Evolutionary conservation across 2,888 invertebrate species (phyloP), one percentile per base, ranked within the genome.

Genomic region (Aelia acuminata): DNA sequence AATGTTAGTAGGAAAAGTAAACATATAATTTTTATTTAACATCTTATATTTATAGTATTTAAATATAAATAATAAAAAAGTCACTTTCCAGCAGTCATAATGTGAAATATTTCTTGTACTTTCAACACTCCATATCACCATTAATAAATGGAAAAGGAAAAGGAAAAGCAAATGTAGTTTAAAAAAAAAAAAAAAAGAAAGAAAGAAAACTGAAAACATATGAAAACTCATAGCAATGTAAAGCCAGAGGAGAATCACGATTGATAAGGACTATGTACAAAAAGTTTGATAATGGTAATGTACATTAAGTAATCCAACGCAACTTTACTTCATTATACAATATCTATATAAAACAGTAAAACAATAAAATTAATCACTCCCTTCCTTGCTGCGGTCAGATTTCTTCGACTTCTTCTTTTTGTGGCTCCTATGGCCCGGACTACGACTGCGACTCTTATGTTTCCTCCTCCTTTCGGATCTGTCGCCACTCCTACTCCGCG

Each of bases 351-450:
- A 85, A 57, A 85, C 15, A 57, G 10, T 20, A 57, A 85, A n/a
- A 43, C 31, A 53, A 85, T 31, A 47, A 87, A 47, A 22, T 87
- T 86, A 84, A 85, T 89, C 89, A 57, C 90, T 88, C n/a, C 86
- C 88, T 47, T 89, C 89, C n/a, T 89, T 84, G 35, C 88, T 84
- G 39, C 88, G 88, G 31, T 91, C 91, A 20, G 91, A 91, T 84
- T 91, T 91, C 90, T 91, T 91, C 13, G 91, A 91, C 90, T 91
- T 91, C 90, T 91, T 91, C 90, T 91, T 91, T 75, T 91, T 91
- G 86, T 91, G 91, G 84, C 91, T 91, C 22, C 91, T 89, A 87
- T 91, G 91, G 26, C 91, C 90, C 22, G 91, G 91, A 75, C 91
- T 91, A 39, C 91, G 90, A 89, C 91, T 91, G 26, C 91, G 90